These are phyloP conservation scores for Chromobotia macracanthus DNA, from an alignment of 2,797 vertebrate species.

Conservation along the genomic window DNA sequence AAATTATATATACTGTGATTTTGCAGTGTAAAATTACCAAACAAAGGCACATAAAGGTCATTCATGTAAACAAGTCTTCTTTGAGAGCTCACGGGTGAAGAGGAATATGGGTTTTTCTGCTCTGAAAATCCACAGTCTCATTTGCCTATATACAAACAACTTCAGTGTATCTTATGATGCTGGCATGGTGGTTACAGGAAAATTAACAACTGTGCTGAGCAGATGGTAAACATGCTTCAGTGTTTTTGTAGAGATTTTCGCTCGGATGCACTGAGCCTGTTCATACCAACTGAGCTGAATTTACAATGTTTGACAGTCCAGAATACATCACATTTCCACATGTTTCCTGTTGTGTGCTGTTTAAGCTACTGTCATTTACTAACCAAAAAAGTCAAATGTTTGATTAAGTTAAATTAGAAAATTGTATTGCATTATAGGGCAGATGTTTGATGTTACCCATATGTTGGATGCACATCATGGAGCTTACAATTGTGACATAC, in stretches of 20 bases:
- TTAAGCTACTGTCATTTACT: background rate
- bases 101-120: conserved; percentile 3
- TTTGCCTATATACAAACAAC: background rate
- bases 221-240: conserved; percentile 45
- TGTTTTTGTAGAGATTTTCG: conserved; percentile 39
- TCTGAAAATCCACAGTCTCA: background rate
- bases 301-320: conserved; percentile 27
- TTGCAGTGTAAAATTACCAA: background rate
- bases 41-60: background rate
- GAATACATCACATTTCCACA: background rate
- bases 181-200: conserved; percentile 3
- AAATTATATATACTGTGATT: background rate
- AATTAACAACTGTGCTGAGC: conserved; percentile 40
- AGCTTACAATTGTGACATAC: too few species aligned
- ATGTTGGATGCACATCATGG: too few species aligned
- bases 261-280: conserved; percentile 39
- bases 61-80: background rate
- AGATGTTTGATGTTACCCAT: too few species aligned
- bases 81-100: conserved; percentile 19
- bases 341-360: background rate
- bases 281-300: conserved; percentile 12
- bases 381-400: too few species aligned
- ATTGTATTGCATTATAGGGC: too few species aligned
- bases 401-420: too few species aligned
- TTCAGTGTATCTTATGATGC: conserved; percentile 1